phyloP scores from a whole-genome alignment of 2,888 invertebrate species.

The Microplitis manilae region DNA sequence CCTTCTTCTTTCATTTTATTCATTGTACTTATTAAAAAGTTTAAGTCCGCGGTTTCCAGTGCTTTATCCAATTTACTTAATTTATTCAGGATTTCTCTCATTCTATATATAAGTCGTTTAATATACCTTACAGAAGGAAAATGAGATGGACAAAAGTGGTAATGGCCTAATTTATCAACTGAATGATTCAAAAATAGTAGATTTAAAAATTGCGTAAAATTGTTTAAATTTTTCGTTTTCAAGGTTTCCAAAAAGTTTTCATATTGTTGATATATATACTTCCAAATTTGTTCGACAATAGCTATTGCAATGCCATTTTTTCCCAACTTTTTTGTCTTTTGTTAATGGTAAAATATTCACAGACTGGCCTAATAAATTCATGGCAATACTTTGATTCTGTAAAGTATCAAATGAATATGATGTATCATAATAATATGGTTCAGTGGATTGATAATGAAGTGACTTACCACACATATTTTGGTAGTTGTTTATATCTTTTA shows the following conservation, averaged over 20 bases:
- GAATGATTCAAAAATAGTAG: no score
- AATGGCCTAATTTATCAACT: neutral
- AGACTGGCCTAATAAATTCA: neutral
- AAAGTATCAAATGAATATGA: constrained; percentile 17
- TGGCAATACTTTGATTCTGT: neutral
- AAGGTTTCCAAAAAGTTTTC: neutral
- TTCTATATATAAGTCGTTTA: neutral
- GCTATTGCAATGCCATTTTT: neutral
- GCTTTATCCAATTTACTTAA: constrained; percentile 5
- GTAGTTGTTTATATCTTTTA: neutral
- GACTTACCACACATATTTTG: constrained; percentile 9
- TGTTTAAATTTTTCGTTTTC: no score
- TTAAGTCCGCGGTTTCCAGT: neutral
- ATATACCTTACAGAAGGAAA: neutral
- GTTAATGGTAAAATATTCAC: neutral
- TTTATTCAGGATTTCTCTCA: neutral
- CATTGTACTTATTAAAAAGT: neutral
- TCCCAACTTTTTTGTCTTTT: neutral
- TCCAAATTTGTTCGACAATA: no score
- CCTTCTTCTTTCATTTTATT: constrained; percentile 10
- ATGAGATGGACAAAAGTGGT: neutral
- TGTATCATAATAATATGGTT: constrained; percentile 29
- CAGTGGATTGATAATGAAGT: constrained; percentile 4
- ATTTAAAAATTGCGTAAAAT: no score
- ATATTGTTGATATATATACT: neutral